Evolutionary conservation across 2,888 invertebrate genomes (phyloP), one percentile per base, ranked within the genome.

Genomic region (Agonopterix heracliana): DNA sequence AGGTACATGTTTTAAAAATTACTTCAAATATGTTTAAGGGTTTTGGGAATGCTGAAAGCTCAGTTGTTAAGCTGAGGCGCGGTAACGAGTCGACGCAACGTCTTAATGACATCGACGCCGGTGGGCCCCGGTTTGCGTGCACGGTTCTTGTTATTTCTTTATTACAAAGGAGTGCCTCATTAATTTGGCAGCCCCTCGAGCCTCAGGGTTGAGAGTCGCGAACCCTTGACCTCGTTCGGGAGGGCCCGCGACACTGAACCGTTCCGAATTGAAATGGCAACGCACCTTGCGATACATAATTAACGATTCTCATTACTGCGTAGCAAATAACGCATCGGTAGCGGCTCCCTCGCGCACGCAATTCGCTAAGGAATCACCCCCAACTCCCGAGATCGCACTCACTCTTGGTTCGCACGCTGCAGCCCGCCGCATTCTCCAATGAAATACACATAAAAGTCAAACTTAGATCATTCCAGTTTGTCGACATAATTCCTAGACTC

Each of bases 151-250:
- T 89, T 88, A 87, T 88, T 86, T 89, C 87, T 89, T 89, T 89
- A 89, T 89, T 87, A 89, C 89, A 89, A 89, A 89, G 86, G 85
- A 88, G 87, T 87, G 80, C 81, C 89, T 89, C 89, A 89, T 89
- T 89, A 89, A 89, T 89, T 89, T 89, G 88, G 87, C 79, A 85
- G 74, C 84, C 87, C 85, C 88, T 87, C 78, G 81, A 82, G 84
- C 84, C 87, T 88, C 78, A 81, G 83, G 85, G 81, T 82, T 82
- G 83, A 79, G 77, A 78, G 80, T 79, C 77, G 79, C 78, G 81
- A 84, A 83, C 86, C 83, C 89, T 88, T 87, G 88, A 87, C 88
- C 87, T 81, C 80, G 78, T 82, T 82, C 78, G 74, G 71, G 72
- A 78, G 80, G 73, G 78, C 76, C 72, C 77, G 74, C 77, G 76